Percentiles rank a stretch among this genome's conserved stretches.
Conservation (phyloP, 2,797 vertebrate species). For the Phaenicophaeus curvirostris region DNA sequence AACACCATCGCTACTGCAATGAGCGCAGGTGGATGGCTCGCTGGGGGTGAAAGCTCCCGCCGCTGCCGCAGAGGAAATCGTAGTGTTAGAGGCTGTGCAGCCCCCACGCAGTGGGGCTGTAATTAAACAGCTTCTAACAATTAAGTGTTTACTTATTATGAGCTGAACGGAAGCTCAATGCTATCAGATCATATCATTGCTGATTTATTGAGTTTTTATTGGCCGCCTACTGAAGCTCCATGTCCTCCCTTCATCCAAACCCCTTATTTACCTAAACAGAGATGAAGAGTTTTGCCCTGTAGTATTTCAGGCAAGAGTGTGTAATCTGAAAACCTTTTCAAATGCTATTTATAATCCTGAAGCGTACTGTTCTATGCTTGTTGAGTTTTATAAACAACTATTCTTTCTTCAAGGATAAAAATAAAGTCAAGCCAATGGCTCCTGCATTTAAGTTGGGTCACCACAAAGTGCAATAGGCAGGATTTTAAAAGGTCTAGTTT, state of each 20-base stretch:
- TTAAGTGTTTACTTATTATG: constrained; percentile 16
- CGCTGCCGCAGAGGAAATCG: background rate
- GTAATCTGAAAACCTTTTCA: constrained; percentile 52
- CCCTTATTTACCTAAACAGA: constrained; percentile 11
- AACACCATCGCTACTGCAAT: background rate
- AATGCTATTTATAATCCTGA: constrained; percentile 35
- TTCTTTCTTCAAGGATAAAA: constrained; percentile 51
- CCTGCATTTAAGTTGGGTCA: constrained; percentile 3
- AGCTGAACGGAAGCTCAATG: constrained; percentile 9
- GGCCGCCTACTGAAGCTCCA: constrained; percentile 21
- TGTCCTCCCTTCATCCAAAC: constrained; percentile 1
- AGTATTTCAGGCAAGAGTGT: constrained; percentile 8
- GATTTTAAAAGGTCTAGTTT: constrained; percentile 51
- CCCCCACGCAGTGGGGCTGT: background rate
- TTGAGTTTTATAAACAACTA: constrained; percentile 58
- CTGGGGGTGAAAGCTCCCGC: background rate
- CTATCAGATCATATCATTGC: background rate
- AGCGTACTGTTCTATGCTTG: constrained; percentile 34
- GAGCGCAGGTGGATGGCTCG: background rate
- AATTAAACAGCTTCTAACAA: constrained; percentile 23
- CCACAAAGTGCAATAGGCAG: constrained; percentile 27
- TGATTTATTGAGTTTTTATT: constrained; percentile 47
- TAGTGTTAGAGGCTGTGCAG: background rate
- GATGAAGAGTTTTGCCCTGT: constrained; percentile 33
- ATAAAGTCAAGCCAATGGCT: constrained; percentile 25